Percentiles rank a stretch among this genome's conserved stretches.
These are phyloP conservation scores for Physocephala rufipes DNA, from an alignment of 2,888 invertebrate species.

Conservation along the genomic window DNA sequence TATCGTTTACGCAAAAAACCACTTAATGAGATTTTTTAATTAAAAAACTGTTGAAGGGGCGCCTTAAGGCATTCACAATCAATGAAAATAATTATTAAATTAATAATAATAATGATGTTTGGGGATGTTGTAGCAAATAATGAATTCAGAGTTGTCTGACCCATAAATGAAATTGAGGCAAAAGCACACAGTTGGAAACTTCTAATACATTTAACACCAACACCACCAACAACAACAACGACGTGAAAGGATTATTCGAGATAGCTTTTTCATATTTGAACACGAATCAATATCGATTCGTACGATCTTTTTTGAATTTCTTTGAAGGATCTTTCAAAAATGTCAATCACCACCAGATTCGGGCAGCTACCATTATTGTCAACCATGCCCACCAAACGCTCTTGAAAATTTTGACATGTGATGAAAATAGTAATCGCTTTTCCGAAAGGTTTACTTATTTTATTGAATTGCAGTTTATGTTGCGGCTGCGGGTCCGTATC, in stretches of 20 bases:
- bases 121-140: background rate
- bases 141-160: background rate
- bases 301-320: too few relatives aligned
- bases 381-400: too few relatives aligned
- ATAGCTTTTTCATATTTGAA: too few relatives aligned
- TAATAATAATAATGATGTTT: background rate
- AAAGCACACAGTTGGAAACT: background rate
- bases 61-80: constrained; percentile 19
- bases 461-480: too few relatives aligned
- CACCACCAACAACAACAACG: background rate
- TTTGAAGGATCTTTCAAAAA: too few relatives aligned
- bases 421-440: too few relatives aligned
- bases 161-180: constrained; percentile 16
- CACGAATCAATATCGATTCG: too few relatives aligned
- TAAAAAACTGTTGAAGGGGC: constrained; percentile 38
- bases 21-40: constrained; percentile 47
- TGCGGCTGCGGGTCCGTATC: too few relatives aligned
- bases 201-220: background rate
- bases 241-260: background rate
- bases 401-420: too few relatives aligned
- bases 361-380: too few relatives aligned
- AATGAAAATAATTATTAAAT: constrained; percentile 8
- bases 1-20: constrained; percentile 40
- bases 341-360: too few relatives aligned
- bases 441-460: too few relatives aligned